phyloP scores from a whole-genome alignment of 1,140 invertebrate species.

The Scaptomyza montana region DNA sequence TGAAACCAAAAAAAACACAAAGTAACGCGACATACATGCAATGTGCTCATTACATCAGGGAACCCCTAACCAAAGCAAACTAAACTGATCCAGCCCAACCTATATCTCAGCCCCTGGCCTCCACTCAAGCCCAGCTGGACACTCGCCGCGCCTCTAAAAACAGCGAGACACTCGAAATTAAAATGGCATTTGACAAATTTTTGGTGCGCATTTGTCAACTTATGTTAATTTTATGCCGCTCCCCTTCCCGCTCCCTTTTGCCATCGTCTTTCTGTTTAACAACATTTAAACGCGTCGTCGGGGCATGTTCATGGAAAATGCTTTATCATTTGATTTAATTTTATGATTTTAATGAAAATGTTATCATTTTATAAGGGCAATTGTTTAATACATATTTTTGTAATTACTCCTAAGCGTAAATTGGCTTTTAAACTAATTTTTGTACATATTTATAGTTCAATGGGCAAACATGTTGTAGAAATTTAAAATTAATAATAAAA shows the following conservation, averaged over 20 bases:
- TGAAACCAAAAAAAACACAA: constrained; percentile 49
- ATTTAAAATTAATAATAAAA: no score
- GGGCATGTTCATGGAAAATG: constrained; percentile 33
- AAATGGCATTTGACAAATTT: constrained; percentile 77
- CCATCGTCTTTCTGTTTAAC: background rate
- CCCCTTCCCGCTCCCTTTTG: background rate
- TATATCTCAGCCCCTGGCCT: background rate
- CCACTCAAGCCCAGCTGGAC: constrained; percentile 2
- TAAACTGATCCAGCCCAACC: constrained; percentile 3
- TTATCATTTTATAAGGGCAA: background rate
- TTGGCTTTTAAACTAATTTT: no score
- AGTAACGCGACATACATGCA: constrained; percentile 58
- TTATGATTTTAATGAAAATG: constrained; percentile 21
- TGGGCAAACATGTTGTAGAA: no score
- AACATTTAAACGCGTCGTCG: constrained; percentile 1
- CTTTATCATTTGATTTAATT: constrained; percentile 50
- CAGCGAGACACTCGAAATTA: constrained; percentile 60
- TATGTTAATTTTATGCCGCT: constrained; percentile 57
- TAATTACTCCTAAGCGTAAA: no score
- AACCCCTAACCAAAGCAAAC: constrained; percentile 17
- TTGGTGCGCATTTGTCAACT: constrained; percentile 63
- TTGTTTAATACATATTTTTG: no score
- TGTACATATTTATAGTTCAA: no score
- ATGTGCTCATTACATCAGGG: constrained; percentile 76
- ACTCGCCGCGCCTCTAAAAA: constrained; percentile 44